Evolutionary conservation across 1,140 invertebrate genomes (phyloP), one percentile per base, ranked within the genome.

Genomic region (Magallana ariakensis): DNA sequence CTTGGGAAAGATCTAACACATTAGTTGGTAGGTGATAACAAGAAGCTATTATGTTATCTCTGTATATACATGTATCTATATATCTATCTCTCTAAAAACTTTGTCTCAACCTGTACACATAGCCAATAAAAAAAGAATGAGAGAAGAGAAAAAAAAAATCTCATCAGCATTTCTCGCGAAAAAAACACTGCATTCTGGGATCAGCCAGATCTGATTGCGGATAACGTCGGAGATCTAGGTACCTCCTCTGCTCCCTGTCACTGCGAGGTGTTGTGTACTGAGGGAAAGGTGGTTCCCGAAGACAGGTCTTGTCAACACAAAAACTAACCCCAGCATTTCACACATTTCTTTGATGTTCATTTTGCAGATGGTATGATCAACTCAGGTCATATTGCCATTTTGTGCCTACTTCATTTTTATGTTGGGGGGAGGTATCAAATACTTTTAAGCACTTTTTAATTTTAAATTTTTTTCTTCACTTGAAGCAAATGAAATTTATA

Each of bases 21-120:
- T 75, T 75, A 75, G 66, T 75, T 33, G 66, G 66, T 75, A 75
- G 66, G 66, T 75, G 66, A 75, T 75, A 75, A 75, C 66, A 75
- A 75, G 66, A 75, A 75, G 9, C 66, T 75, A 75, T 75, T 75
- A 75, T 75, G 22, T 75, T 8, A 19, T 26, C 22, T 75, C 66
- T 26, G 33, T 46, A 46, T 46, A 46, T 5, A 46, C 5, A 5
- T 46, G 5, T 46, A 2, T 46, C 33, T 46, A 4, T 46, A 46
- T 46, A 2, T 46, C 2, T 46, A 2, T 46, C 33, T 46, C 33
- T 46, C 33, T 46, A 46, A 46, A 46, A 46, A 46, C 33, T 46
- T 46, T 5, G 33, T 46, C 33, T 46, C 33, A 46, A 46, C 33
- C 33, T 46, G 3, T 46, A 46, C 5, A 46, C 33, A 2, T 5